Evolutionary conservation across 2,888 invertebrate species (phyloP).

Genomic region (Caenorhabditis sp.): DNA sequence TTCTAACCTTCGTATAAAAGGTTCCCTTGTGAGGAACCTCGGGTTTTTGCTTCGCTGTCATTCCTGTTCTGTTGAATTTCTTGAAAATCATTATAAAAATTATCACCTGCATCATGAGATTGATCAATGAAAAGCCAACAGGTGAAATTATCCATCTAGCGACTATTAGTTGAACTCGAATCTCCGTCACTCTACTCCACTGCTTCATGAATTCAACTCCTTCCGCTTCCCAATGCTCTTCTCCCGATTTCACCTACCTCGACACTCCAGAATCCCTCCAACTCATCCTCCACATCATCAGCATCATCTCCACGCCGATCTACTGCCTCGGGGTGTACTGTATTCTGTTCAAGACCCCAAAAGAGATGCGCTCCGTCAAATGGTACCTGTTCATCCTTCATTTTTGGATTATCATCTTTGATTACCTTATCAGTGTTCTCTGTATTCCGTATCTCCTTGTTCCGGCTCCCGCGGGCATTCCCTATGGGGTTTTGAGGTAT

Average conservation of each 20-base stretch:
- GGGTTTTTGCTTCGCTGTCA: too few relatives aligned
- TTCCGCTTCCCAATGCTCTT: too few relatives aligned
- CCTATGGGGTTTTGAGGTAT: constrained; percentile 9
- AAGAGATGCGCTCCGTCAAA: constrained; percentile 5
- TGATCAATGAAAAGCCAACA: too few relatives aligned
- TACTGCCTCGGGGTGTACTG: constrained; percentile 18
- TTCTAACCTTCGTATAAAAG: too few relatives aligned
- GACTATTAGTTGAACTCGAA: too few relatives aligned
- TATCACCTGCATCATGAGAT: too few relatives aligned
- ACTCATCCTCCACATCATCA: constrained; percentile 1
- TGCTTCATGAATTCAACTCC: too few relatives aligned
- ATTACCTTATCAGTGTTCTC: background rate
- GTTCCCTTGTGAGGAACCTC: too few relatives aligned
- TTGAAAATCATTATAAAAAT: too few relatives aligned
- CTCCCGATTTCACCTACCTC: constrained; percentile 1
- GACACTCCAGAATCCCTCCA: constrained; percentile 10
- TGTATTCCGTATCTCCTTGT: constrained; percentile 15
- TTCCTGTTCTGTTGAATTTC: too few relatives aligned
- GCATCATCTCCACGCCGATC: constrained; percentile 1
- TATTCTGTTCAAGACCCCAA: constrained; percentile 16
- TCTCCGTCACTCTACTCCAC: too few relatives aligned
- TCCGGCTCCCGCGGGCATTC: background rate
- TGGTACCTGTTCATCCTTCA: background rate
- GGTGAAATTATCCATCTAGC: too few relatives aligned
- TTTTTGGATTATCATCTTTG: background rate